Evolutionary conservation across 1,140 invertebrate genomes (phyloP), one percentile per base, ranked within the genome.

Genomic region (Cydia amplana): DNA sequence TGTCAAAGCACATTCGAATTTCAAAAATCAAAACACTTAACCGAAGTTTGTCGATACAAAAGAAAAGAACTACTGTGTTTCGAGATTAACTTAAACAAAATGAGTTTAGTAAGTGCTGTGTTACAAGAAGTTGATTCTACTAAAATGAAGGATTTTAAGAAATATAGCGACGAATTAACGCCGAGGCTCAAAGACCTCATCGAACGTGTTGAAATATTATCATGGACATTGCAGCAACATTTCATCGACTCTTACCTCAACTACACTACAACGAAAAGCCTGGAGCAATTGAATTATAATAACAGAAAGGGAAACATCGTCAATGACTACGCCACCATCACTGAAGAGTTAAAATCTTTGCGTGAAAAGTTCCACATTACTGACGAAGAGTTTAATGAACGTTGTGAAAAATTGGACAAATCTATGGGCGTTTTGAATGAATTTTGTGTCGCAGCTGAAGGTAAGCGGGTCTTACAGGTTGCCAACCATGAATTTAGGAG

Each of bases 221-320:
- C 87, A 7, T 91, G 84, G 82, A 84, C 84, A 20, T 79, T 92
- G 73, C 89, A 91, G 64, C 87, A 92, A 79, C 87, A 90, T 78
- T 85, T 92, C 43, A 85, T 87, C n/a, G 91, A 93, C 75, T 82
- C 83, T 0, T 89, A 87, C 77, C 80, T 86, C 16, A 87, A 87
- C 79, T 92, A 83, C 51, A 85, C 84, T 18, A 79, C 85, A 18
- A 90, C 89, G 1, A 91, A 88, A 78, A 91, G 87, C 72, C 83
- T 91, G 73, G 90, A 91, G 77, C 88, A 91, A 77, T 72, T 91
- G 10, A 93, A 93, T 72, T 93, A 88, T 67, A 85, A 77, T 36
- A 91, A 91, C 75, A 78, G 90, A 25, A 91, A 88, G 82, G 76
- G 75, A 20, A 88, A 88, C 60, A 89, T 91, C 20, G 18, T 83